These are phyloP conservation scores for Cryptops parisi DNA, from an alignment of 2,888 invertebrate species.

Conservation along the genomic window DNA sequence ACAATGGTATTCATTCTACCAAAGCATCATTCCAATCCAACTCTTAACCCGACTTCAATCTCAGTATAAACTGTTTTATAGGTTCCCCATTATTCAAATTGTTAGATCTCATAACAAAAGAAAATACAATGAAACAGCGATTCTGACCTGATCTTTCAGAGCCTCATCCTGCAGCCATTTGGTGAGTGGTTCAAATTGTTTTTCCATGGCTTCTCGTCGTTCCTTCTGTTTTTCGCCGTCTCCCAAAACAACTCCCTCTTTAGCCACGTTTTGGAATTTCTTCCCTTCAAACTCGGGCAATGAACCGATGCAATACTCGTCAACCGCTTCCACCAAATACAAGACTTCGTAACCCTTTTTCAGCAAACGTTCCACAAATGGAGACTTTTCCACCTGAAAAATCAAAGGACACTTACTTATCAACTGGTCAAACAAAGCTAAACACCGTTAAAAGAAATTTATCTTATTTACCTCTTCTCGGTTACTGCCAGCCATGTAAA, in stretches of 20 bases:
- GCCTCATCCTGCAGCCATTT: slow-evolving; percentile 75
- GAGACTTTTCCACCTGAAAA: slow-evolving; percentile 58
- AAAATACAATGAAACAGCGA: too few relatives aligned
- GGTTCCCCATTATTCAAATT: too few relatives aligned
- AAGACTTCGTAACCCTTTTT: slow-evolving; percentile 91
- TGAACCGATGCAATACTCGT: slow-evolving; percentile 92
- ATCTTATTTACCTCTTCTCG: slow-evolving; percentile 59
- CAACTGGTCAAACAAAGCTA: too few relatives aligned
- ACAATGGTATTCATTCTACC: too few relatives aligned
- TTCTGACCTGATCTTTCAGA: slow-evolving; percentile 60
- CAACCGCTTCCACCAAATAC: slow-evolving; percentile 88
- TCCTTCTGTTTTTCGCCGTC: slow-evolving; percentile 55
- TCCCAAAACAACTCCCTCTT: slow-evolving; percentile 82
- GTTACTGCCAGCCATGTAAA: slow-evolving; percentile 85
- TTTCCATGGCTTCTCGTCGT: slow-evolving; percentile 56
- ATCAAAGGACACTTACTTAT: too few relatives aligned
- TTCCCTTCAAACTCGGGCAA: slow-evolving; percentile 96
- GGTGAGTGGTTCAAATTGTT: slow-evolving; percentile 71
- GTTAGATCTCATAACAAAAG: slow-evolving; percentile 1
- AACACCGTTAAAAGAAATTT: too few relatives aligned
- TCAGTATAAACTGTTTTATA: too few relatives aligned
- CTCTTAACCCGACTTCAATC: too few relatives aligned
- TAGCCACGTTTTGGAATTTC: slow-evolving; percentile 99
- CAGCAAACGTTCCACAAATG: slow-evolving; percentile 87
- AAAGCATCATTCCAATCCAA: too few relatives aligned